Evolutionary conservation across 2,113 vertebrate genomes (phyloP).

Genomic region (Leucoraja erinaceus): DNA sequence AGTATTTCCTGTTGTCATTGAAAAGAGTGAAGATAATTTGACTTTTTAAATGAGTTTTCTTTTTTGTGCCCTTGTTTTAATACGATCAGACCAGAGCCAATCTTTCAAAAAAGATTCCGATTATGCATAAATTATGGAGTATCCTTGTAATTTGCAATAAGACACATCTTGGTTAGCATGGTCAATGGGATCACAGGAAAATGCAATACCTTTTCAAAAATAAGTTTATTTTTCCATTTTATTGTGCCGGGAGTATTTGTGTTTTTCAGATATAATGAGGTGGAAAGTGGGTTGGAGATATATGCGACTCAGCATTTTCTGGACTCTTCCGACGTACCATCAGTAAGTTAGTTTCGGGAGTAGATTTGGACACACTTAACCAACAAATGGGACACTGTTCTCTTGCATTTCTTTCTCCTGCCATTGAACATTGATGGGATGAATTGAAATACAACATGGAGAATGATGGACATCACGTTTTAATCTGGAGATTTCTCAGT

Average conservation of each 20-base stretch:
- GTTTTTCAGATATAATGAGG: not conserved
- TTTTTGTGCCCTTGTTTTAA: not conserved
- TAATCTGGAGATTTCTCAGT: not conserved
- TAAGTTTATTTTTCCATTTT: not conserved
- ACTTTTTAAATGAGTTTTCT: not conserved
- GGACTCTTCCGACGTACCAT: not conserved
- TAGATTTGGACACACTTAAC: not conserved
- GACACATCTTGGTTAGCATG: not conserved
- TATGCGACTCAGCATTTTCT: not conserved
- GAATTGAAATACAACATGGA: not conserved
- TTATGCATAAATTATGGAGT: not conserved
- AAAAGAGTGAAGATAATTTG: not conserved
- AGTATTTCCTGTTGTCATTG: not conserved
- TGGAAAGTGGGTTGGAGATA: not conserved
- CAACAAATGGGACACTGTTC: not conserved
- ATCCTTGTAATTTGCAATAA: not conserved
- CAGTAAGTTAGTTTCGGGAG: not conserved
- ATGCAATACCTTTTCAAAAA: not conserved
- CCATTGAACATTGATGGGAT: not conserved
- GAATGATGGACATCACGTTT: not conserved
- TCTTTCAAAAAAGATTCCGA: not conserved
- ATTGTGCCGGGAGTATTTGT: not conserved
- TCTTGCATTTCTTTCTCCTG: not conserved
- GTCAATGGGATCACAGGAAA: not conserved
- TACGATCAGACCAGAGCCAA: not conserved